A percentile compares a stretch with the other conserved stretches of the same genome.
These are phyloP conservation scores for Leucoraja erinaceus DNA, from an alignment of 2,113 vertebrate species.

Conservation along the genomic window DNA sequence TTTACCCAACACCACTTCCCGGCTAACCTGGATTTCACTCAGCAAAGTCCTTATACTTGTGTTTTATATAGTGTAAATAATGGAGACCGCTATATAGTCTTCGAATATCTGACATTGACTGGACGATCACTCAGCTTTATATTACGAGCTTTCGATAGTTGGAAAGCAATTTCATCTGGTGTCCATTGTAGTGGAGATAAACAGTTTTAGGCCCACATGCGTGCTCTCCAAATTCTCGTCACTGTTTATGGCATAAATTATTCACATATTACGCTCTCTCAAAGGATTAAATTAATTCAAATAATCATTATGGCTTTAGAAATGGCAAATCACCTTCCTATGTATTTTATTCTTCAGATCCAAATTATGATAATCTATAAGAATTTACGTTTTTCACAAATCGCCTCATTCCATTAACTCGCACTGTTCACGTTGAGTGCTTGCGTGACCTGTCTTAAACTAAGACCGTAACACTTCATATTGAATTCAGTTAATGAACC, in stretches of 20 bases:
- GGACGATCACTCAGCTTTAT: not conserved
- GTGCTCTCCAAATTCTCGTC: not conserved
- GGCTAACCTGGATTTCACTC: too few species aligned
- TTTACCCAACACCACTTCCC: too few species aligned
- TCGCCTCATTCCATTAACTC: not conserved
- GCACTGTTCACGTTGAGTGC: not conserved
- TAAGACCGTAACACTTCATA: not conserved
- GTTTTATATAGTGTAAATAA: too few species aligned
- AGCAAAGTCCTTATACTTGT: too few species aligned
- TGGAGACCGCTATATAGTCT: too few species aligned
- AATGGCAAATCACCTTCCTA: not conserved
- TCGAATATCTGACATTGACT: too few species aligned
- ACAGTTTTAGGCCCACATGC: not conserved
- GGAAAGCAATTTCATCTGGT: not conserved
- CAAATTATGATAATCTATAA: not conserved
- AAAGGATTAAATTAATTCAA: slow-evolving; percentile 18
- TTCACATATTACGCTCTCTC: too few species aligned
- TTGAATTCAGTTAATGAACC: not conserved
- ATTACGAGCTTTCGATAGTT: not conserved
- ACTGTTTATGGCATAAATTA: not conserved
- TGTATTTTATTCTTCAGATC: not conserved
- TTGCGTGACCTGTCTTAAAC: not conserved
- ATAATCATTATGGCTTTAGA: not conserved
- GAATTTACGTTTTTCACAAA: not conserved
- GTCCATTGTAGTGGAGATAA: not conserved